Evolutionary conservation across 2,888 invertebrate species (phyloP).

Genomic region (Drosophila formosana): DNA sequence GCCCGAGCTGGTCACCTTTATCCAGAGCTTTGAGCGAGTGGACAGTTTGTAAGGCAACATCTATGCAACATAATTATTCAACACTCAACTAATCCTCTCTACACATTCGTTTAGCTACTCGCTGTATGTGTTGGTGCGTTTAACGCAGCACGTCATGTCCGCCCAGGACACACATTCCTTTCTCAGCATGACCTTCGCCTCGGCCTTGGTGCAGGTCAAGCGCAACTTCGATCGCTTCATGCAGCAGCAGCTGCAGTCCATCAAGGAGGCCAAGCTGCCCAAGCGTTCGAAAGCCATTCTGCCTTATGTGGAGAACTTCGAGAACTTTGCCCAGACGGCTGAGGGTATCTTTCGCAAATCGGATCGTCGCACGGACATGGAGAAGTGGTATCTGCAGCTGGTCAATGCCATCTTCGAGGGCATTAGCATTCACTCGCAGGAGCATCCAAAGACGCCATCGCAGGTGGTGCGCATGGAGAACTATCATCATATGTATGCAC

Average conservation of each 20-base stretch:
- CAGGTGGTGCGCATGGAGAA: constrained; percentile 98
- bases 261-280: constrained; percentile 90
- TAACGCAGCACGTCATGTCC: constrained; percentile 96
- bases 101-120: constrained; percentile 89
- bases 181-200: constrained; percentile 94
- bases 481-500: constrained; percentile 96
- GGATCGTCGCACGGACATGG: constrained; percentile 94
- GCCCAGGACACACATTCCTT: constrained; percentile 94
- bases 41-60: constrained; percentile 92
- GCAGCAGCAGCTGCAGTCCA: constrained; percentile 92
- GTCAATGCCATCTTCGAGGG: constrained; percentile 94
- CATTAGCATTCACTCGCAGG: constrained; percentile 91
- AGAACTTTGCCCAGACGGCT: constrained; percentile 93
- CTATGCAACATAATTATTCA: constrained; percentile 55
- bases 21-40: constrained; percentile 93
- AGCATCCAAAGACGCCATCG: constrained; percentile 96
- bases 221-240: constrained; percentile 96
- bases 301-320: constrained; percentile 95
- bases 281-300: constrained; percentile 92
- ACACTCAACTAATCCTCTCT: neutral
- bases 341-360: constrained; percentile 95
- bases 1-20: constrained; percentile 93
- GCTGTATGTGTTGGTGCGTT: constrained; percentile 95
- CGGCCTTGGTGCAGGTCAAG: constrained; percentile 94
- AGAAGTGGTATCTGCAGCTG: constrained; percentile 94